Evolutionary conservation across 1,140 invertebrate genomes (phyloP), one percentile per base, ranked within the genome.

Genomic region (Calycopis cecrops): DNA sequence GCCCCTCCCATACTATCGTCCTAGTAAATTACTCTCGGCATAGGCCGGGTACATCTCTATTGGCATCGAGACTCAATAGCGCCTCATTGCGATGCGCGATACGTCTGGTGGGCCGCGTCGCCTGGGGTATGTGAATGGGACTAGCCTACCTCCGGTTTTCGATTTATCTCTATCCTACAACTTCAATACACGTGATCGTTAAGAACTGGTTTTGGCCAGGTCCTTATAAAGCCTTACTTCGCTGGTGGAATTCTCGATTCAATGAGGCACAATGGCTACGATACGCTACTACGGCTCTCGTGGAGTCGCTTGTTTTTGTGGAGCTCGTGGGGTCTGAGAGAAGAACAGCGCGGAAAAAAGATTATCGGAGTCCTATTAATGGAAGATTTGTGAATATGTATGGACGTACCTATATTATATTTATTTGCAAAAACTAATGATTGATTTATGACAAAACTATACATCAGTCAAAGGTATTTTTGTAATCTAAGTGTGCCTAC

Each of bases 21-120:
- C 21, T 28, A 28, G 72, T 71, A 76, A 73, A 77, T 73, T 71
- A 64, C n/a, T 62, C 70, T 69, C 62, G 48, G 66, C 67, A 66
- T 69, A 69, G 62, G 56, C 52, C 14, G 33, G 35, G 11, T 77
- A 76, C 76, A 71, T 75, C 75, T 82, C 73, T 76, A 82, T 78
- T 73, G 70, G 71, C 49, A 73, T 77, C 69, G 66, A 48, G 57
- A 63, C 60, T 67, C 67, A 67, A 69, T 81, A 75, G 74, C 73
- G 63, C 67, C 54, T 72, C 60, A 72, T 76, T 73, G 65, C 67
- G 66, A 78, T 77, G 67, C 70, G 49, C 63, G 69, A 73, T 72
- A 73, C 68, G 67, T 71, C 65, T 67, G 62, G 52, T 48, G 56
- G 63, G 53, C 61, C 57, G 59, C 62, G 65, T 70, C 57, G 73